Evolutionary conservation across 64 coral and sea anemone species (phyloP).

Genomic region (Montipora foliosa): DNA sequence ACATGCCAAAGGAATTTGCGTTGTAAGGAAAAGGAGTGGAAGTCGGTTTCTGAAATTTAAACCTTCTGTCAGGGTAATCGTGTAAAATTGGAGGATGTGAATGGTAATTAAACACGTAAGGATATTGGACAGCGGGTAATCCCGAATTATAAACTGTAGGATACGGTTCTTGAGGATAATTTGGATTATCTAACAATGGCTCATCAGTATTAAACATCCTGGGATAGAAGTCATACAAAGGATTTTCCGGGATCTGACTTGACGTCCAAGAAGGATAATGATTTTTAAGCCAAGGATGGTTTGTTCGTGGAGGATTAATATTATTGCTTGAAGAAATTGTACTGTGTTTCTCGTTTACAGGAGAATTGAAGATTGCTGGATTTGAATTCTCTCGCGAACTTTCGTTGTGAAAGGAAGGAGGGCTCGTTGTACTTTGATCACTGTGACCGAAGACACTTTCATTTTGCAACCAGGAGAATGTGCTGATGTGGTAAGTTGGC

Average conservation of each 20-base stretch:
- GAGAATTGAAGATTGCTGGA: conserved; percentile 4
- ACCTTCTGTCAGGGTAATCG: not conserved
- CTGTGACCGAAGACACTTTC: not conserved
- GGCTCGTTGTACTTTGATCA: not conserved
- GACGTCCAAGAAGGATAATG: conserved; percentile 17
- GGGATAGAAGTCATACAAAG: conserved; percentile 4
- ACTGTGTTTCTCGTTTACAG: not conserved
- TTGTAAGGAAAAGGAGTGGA: not conserved
- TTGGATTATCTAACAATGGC: not conserved
- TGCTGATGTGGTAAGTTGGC: conserved; percentile 22
- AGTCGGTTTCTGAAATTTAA: not conserved
- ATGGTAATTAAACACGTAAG: not conserved
- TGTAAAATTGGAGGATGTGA: not conserved
- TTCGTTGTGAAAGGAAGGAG: not conserved
- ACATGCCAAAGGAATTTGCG: not conserved
- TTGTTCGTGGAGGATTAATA: not conserved
- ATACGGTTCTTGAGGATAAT: not conserved
- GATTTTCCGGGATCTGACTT: not conserved
- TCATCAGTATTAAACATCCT: not conserved
- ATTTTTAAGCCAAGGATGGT: not conserved
- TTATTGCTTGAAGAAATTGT: conserved; percentile 17
- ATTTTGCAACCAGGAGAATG: conserved; percentile 5
- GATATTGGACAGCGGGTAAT: not conserved
- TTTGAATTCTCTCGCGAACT: not conserved
- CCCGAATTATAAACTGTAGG: not conserved